Percentiles rank a stretch among this genome's conserved stretches.
Conservation (phyloP, 2,888 invertebrate genomes). For the Bursaphelenchus okinawaensis region DNA sequence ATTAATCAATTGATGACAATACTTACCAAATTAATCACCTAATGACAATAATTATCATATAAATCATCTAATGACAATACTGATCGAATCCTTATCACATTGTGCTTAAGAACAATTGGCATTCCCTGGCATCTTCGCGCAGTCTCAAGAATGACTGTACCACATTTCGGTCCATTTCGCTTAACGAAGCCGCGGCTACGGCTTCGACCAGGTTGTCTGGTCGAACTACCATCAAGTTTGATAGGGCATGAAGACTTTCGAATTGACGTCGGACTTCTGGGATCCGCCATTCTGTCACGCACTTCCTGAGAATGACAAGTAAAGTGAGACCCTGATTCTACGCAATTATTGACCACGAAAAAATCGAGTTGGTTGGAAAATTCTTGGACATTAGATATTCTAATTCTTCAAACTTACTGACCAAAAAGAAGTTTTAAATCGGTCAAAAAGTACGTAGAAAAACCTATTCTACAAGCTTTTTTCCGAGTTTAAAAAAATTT, state of each 20-base stretch:
- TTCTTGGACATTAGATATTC: no score
- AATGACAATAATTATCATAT: no score
- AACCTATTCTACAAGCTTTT: no score
- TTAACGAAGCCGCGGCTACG: constrained; percentile 68
- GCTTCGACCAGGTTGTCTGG: constrained; percentile 93
- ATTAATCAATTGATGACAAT: no score
- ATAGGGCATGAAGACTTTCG: constrained; percentile 87
- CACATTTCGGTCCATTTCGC: constrained; percentile 65
- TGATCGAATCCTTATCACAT: not conserved
- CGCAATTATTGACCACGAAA: not conserved
- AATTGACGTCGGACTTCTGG: constrained; percentile 69
- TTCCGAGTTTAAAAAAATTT: no score
- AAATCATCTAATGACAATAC: no score
- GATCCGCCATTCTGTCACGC: constrained; percentile 32
- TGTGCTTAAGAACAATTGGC: not conserved
- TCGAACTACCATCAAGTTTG: constrained; percentile 86
- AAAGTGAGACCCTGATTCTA: no score
- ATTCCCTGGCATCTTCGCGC: not conserved
- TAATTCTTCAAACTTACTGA: no score
- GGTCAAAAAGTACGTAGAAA: no score
- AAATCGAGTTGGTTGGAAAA: not conserved
- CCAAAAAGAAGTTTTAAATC: no score
- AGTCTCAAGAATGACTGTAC: not conserved
- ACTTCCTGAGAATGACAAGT: constrained; percentile 31
- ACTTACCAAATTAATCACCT: no score